Evolutionary conservation across 2,113 vertebrate genomes (phyloP).

Genomic region (Pipra filicauda): DNA sequence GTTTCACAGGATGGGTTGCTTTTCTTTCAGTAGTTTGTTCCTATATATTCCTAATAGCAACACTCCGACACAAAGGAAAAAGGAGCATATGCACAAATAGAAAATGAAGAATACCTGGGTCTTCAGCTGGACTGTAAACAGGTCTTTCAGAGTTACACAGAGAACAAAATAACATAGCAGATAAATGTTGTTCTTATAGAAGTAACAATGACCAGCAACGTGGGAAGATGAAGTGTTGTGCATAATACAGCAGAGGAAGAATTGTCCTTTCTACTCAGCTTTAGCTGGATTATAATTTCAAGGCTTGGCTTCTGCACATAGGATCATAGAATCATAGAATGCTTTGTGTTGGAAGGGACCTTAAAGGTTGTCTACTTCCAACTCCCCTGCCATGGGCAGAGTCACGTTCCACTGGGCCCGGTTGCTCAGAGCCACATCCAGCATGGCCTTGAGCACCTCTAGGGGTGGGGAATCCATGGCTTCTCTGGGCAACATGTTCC

Average conservation of each 20-base stretch:
- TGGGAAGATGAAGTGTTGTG: not conserved
- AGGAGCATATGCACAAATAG: rapidly evolving
- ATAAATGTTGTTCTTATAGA: not conserved
- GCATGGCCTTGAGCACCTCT: not conserved
- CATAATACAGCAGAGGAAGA: not conserved
- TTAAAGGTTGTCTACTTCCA: not conserved
- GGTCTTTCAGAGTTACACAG: not conserved
- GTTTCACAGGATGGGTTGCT: not conserved
- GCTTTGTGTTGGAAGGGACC: not conserved
- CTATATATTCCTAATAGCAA: not conserved
- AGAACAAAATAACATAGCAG: not conserved
- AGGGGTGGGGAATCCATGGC: not conserved
- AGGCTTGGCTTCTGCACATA: not conserved
- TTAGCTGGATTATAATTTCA: not conserved
- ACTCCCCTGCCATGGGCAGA: not conserved
- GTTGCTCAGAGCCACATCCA: not conserved
- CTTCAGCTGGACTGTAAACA: not conserved
- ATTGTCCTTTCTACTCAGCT: not conserved
- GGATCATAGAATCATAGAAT: not conserved
- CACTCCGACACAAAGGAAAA: not conserved
- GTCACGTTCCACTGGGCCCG: not conserved
- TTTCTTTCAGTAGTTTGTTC: not conserved
- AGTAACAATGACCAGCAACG: not conserved
- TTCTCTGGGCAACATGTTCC: not conserved
- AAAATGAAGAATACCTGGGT: not conserved